phyloP scores from a whole-genome alignment of 2,888 invertebrate species.

The Dasypogon diadema region DNA sequence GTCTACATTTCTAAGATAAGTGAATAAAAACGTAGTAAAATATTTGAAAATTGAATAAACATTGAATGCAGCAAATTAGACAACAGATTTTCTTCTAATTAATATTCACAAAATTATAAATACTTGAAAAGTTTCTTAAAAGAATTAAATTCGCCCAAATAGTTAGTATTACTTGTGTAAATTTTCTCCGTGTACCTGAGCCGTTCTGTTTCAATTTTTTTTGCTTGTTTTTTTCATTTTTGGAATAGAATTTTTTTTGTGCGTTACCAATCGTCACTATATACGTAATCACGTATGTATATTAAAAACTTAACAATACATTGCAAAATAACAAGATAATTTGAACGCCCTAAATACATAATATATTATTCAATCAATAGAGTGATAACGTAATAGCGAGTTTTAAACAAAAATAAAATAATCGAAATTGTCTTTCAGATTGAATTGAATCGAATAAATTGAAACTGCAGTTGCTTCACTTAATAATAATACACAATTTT shows the following conservation, averaged over 20 bases:
- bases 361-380: constrained; percentile 13
- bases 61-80: no score
- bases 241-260: constrained; percentile 10
- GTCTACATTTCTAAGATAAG: no score
- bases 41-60: no score
- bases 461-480: constrained; percentile 24
- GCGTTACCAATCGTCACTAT: constrained; percentile 32
- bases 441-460: constrained; percentile 22
- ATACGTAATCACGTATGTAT: neutral
- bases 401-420: constrained; percentile 30
- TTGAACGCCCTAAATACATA: constrained; percentile 39
- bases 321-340: constrained; percentile 40
- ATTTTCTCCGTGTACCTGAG: neutral
- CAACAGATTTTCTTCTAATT: no score
- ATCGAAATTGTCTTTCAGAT: constrained; percentile 31
- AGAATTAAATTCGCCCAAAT: no score
- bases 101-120: no score
- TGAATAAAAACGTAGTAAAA: no score
- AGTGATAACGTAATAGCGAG: constrained; percentile 28
- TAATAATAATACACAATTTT: constrained; percentile 24
- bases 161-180: neutral
- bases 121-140: no score
- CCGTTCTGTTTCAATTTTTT: neutral
- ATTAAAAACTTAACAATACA: constrained; percentile 38
- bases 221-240: neutral